phyloP scores from a whole-genome alignment of 1,140 invertebrate genomes.

The Pomacea maculata region DNA sequence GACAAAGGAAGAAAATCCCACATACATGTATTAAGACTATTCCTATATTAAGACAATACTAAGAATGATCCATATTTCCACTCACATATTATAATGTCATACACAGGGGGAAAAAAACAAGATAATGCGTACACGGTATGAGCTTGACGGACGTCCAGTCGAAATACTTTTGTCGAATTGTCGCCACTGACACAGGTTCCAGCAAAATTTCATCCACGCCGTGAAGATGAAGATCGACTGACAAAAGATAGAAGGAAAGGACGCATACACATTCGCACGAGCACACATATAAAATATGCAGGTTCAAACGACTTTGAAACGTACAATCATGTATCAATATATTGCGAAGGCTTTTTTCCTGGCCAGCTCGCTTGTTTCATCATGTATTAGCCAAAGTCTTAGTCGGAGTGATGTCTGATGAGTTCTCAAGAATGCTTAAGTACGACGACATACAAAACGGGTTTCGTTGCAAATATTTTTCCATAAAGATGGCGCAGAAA shows the following conservation, averaged over 20 bases:
- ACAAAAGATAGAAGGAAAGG: not conserved
- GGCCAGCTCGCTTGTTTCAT: not conserved
- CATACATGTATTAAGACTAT: no score
- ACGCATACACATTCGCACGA: not conserved
- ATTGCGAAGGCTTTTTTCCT: not conserved
- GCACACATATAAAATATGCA: not conserved
- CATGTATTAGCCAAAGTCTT: not conserved
- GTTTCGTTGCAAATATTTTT: no score
- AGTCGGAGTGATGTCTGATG: no score
- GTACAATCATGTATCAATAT: not conserved
- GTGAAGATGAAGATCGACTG: constrained; percentile 47
- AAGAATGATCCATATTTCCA: no score
- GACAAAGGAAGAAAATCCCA: not conserved
- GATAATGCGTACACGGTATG: constrained; percentile 16
- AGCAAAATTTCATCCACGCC: constrained; percentile 45
- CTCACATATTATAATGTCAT: not conserved
- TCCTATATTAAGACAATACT: not conserved
- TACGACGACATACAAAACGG: no score
- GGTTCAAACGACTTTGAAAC: not conserved
- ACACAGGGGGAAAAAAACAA: not conserved
- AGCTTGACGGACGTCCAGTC: constrained; percentile 41
- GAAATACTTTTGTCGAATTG: constrained; percentile 39
- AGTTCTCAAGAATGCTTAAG: no score
- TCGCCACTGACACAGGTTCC: constrained; percentile 32
- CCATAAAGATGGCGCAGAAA: no score